These are phyloP conservation scores for Odontocerum albicorne DNA, from an alignment of 2,888 invertebrate genomes.

Conservation along the genomic window DNA sequence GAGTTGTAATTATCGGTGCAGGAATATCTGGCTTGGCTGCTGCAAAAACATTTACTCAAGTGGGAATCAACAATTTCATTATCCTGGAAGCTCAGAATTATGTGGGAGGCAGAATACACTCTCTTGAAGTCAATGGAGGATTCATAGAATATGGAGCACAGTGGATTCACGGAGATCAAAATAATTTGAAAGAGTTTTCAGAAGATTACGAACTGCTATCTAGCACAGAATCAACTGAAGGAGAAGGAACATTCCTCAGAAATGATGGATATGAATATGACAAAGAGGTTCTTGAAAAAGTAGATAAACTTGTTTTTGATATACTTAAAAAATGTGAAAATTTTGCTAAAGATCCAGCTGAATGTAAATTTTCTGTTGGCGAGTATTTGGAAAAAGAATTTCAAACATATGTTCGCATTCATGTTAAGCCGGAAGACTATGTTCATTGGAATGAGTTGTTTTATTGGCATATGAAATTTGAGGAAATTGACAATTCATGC, in stretches of 20 bases:
- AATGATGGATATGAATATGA: conserved; percentile 52
- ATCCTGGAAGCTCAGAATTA: conserved; percentile 58
- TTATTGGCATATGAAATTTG: conserved; percentile 63
- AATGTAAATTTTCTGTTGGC: conserved; percentile 47
- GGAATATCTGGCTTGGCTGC: conserved; percentile 64
- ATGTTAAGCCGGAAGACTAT: conserved; percentile 42
- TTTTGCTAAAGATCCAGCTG: conserved; percentile 42
- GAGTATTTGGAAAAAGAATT: conserved; percentile 51
- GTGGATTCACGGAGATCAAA: conserved; percentile 63
- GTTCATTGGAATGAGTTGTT: conserved; percentile 53
- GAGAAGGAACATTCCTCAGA: conserved; percentile 55
- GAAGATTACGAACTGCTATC: conserved; percentile 50
- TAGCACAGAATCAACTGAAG: conserved; percentile 55
- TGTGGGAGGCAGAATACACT: conserved; percentile 58
- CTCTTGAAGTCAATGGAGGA: conserved; percentile 45
- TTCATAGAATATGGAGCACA: conserved; percentile 64
- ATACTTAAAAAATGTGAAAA: conserved; percentile 54
- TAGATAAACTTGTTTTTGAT: conserved; percentile 53
- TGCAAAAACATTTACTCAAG: conserved; percentile 51
- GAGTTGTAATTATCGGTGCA: conserved; percentile 60
- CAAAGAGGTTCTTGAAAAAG: conserved; percentile 49
- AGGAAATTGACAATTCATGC: conserved; percentile 66
- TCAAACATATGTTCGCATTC: conserved; percentile 45
- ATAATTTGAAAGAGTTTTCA: conserved; percentile 54
- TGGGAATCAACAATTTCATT: conserved; percentile 51